Base-by-base conservation (phyloP, 2,888 invertebrate species). In the Vanessa cardui region DNA sequence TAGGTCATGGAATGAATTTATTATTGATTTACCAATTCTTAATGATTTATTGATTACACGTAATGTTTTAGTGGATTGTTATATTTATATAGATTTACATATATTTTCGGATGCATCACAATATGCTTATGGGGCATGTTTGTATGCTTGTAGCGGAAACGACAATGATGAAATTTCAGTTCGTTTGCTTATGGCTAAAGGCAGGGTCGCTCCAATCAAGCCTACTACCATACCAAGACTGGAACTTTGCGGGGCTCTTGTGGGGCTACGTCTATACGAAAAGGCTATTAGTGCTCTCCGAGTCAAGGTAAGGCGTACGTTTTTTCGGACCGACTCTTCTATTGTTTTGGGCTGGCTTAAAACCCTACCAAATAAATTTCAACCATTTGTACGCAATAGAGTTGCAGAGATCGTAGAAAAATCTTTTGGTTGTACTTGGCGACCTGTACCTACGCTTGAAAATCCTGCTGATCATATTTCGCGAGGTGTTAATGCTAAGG, bases 201-300 rank as follows among this genome's bases (percentile, higher is more conserved):
- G 75, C 68, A 63, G 70, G 49, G 77, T 79, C 0, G 74, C 78
- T 0, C 76, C 77, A 0, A 61, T 78, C 1, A 79, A 80, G 47
- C 69, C 76, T 60, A 0, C 46, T 16, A 47, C 46, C 0, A 79
- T 78, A 9, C 79, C n/a, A n/a, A n/a, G n/a, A n/a, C 80, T 81
- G 6, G 80, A 81, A 33, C 60, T 80, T 2, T 80, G 79, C 60
- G 78, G 74, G 7, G 79, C 79, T 16, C 39, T 79, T n/a, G 50
- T 78, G 0, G 77, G 74, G 50, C 71, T 73, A 47, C 75, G 75
- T n/a, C 54, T 79, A 0, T 77, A 70, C 61, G 68, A 77, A 31
- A 79, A 80, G 62, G 72, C 62, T 7, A 52, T 62, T 0, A 18
- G 20, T 0, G 72, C 77, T 5, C 69, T 80, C 3, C 64, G 76